Conservation (phyloP, 2,113 vertebrate genomes). For the Scomber colias region DNA sequence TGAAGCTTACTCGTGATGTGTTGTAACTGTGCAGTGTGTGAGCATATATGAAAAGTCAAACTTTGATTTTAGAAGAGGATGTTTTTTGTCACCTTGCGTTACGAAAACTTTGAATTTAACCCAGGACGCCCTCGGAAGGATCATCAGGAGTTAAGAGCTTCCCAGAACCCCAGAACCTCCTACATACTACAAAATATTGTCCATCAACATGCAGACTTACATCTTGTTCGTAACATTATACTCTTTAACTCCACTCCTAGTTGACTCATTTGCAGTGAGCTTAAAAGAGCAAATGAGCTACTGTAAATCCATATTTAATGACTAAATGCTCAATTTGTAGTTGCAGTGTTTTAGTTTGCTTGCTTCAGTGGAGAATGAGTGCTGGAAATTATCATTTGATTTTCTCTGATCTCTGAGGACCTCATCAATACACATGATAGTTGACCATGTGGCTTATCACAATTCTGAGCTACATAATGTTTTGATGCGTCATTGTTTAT, state of each 20-base stretch:
- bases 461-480: neutral
- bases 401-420: slow-evolving; percentile 8
- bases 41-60: neutral
- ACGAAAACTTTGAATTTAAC: neutral
- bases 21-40: neutral
- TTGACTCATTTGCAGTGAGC: neutral
- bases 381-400: slow-evolving; percentile 19
- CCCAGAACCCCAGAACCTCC: neutral
- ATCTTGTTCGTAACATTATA: neutral
- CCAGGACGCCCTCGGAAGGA: neutral
- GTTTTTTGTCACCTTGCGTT: too few relatives aligned
- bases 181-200: neutral
- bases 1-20: neutral
- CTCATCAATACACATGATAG: too few relatives aligned
- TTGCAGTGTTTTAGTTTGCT: slow-evolving; percentile 15
- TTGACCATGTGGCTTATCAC: neutral
- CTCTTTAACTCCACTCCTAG: slow-evolving; percentile 1
- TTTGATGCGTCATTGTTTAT: neutral
- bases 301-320: slow-evolving; percentile 30
- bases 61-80: neutral
- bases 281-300: slow-evolving; percentile 7
- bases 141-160: neutral
- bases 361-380: slow-evolving; percentile 20
- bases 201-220: neutral
- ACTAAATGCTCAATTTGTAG: slow-evolving; percentile 33